Evolutionary conservation across 2,113 vertebrate genomes (phyloP).

Genomic region (Irena cyanogastra): DNA sequence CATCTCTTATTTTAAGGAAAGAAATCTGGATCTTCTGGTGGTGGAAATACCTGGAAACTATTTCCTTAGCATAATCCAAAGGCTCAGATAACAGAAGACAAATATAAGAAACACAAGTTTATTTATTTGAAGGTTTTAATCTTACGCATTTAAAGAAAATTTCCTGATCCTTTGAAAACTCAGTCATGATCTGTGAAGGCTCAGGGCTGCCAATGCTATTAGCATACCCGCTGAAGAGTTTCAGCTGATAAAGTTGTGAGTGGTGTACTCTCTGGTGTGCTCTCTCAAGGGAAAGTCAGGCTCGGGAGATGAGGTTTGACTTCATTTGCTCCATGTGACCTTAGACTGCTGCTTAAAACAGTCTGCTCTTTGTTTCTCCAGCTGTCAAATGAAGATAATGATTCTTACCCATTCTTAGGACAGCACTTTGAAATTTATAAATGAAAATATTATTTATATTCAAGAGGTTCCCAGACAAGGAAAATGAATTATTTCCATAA

Average conservation of each 20-base stretch:
- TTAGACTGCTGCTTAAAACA: constrained; percentile 31
- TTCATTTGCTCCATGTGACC: constrained; percentile 57
- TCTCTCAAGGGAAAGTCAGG: constrained; percentile 16
- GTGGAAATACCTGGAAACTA: neutral
- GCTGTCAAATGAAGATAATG: constrained; percentile 57
- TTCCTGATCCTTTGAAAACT: neutral
- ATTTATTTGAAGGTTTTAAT: neutral
- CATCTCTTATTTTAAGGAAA: neutral
- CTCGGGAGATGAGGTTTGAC: constrained; percentile 3
- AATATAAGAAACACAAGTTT: neutral
- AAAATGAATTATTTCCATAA: constrained; percentile 54
- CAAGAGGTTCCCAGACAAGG: constrained; percentile 33
- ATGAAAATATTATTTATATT: constrained; percentile 59
- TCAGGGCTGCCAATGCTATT: neutral
- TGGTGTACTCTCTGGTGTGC: neutral
- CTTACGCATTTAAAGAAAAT: neutral
- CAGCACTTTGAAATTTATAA: constrained; percentile 44
- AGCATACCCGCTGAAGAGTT: neutral
- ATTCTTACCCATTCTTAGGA: constrained; percentile 47
- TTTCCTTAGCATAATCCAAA: neutral
- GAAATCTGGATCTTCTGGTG: neutral
- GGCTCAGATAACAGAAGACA: neutral
- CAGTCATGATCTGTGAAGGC: neutral
- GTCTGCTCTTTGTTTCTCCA: constrained; percentile 51
- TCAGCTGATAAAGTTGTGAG: constrained; percentile 26